Conservation (phyloP, 1,140 invertebrate genomes). For the Intoshia linei region DNA sequence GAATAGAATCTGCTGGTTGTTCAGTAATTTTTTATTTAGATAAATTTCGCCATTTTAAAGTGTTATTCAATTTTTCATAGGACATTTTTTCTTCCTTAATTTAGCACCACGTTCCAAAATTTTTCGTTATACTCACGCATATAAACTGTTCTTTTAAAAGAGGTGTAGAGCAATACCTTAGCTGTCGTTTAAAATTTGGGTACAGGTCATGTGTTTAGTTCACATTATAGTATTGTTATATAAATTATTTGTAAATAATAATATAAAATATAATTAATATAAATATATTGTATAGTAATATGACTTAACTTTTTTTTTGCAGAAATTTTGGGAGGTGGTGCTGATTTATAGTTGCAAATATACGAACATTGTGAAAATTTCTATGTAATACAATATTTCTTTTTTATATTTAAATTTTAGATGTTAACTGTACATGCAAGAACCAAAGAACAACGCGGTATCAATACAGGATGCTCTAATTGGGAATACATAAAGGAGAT, state of each 20-base stretch:
- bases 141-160: neutral
- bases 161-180: too few species aligned
- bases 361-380: too few species aligned
- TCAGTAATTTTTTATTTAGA: constrained; percentile 20
- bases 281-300: neutral
- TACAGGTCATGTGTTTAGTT: too few species aligned
- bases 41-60: neutral
- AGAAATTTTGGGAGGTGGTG: neutral
- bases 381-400: neutral
- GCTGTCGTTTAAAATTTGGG: too few species aligned
- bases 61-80: neutral
- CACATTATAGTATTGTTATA: neutral
- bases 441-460: constrained; percentile 72
- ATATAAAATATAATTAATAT: neutral
- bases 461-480: constrained; percentile 57
- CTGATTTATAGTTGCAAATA: neutral
- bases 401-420: constrained; percentile 9
- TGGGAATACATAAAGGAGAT: constrained; percentile 70
- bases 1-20: constrained; percentile 67
- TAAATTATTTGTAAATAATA: neutral
- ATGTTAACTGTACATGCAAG: constrained; percentile 72
- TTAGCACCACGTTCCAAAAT: neutral
- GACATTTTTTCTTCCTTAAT: neutral
- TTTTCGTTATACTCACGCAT: neutral
- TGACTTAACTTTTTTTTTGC: neutral